Percentiles rank a stretch among this genome's conserved stretches.
phyloP scores from a whole-genome alignment of 2,888 invertebrate genomes.

The Zygogramma bicolorata region DNA sequence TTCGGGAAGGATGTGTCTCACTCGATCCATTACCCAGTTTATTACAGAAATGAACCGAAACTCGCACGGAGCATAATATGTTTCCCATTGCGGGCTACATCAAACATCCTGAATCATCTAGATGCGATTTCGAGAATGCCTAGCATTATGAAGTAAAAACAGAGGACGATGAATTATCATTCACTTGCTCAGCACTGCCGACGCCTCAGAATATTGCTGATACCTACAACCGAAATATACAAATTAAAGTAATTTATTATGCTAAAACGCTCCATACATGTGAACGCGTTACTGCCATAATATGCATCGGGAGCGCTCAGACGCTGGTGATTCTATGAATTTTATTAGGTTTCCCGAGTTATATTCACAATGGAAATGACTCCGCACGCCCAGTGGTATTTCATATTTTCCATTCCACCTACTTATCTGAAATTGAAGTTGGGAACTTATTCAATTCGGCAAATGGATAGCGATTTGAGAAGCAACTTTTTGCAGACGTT shows the following conservation, averaged over 20 bases:
- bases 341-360: background rate
- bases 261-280: background rate
- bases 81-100: too few relatives aligned
- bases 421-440: background rate
- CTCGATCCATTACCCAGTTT: too few relatives aligned
- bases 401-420: background rate
- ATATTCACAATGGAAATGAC: background rate
- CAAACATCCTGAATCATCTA: too few relatives aligned
- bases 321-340: background rate
- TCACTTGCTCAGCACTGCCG: background rate
- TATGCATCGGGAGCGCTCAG: background rate
- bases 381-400: background rate
- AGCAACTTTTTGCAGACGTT: background rate
- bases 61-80: too few relatives aligned
- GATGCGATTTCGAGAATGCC: background rate
- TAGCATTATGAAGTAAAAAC: background rate
- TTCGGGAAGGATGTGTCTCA: too few relatives aligned
- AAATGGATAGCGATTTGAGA: background rate
- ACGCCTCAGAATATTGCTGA: background rate
- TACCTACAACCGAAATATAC: background rate
- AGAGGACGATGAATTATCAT: background rate
- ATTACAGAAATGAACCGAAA: too few relatives aligned
- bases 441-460: background rate
- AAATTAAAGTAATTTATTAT: constrained; percentile 4
- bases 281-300: background rate